Base-by-base conservation (phyloP, 2,797 vertebrate genomes). In the Hyperoplus lanceolatus region DNA sequence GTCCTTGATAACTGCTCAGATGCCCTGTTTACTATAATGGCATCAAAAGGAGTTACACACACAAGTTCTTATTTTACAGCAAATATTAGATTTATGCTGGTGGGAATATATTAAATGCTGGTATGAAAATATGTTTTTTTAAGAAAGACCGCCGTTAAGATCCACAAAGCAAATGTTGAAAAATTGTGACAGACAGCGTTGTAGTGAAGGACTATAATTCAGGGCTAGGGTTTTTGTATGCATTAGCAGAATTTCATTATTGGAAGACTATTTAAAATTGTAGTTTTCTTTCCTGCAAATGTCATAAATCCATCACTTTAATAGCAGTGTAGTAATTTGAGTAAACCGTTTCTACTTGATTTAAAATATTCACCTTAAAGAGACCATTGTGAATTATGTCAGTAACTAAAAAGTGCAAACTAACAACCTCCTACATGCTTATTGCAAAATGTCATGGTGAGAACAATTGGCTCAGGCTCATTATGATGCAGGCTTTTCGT, bases 341-440 rank as follows among this genome's bases (percentile, higher is more conserved):
- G 43, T 41, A 48, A 38, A 77, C 53, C 36, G 38, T 85, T 84
- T 70, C 57, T 56, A 62, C 59, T 77, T 60, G 42, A 76, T 82
- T 86, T 87, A 46, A 87, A 89, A 83, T 79, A 86, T 86, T 86
- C 67, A 84, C 58, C n/a, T n/a, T 57, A 43, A 74, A 72, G 80
- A 84, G 70, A 80, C 68, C 68, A 54, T 45, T 56, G 21, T 72
- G 43, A 83, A 84, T 72, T 43, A 72, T 76, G 68, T 68, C 65
- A 82, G 54, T 64, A 72, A 70, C 65, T 41, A 45, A 80, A 87
- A 29, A 81, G 76, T 76, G 75, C 80, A 70, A 76, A 82, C 46
- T 79, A 79, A 75, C 71, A 78, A 80, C 84, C 73, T 78, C 70
- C 62, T 75, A 66, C 77, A 73, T 50, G 64, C 67, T 82, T 41